A percentile compares a stretch with the other conserved stretches of the same genome.
phyloP scores from a whole-genome alignment of 1,140 invertebrate species.

The Chlorops oryzae region DNA sequence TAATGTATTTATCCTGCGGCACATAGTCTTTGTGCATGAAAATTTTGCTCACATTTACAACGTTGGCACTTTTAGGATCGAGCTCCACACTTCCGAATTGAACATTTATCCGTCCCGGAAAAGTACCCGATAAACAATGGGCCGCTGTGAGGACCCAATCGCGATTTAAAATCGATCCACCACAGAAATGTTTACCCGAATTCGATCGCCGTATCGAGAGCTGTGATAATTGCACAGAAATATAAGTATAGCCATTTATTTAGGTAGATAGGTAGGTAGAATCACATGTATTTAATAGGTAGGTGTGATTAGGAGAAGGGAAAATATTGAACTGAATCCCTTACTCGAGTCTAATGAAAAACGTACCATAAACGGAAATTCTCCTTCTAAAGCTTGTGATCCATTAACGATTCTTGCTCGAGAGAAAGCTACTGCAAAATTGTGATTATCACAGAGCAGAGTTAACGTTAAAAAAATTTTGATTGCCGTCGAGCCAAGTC shows the following conservation, averaged over 20 bases:
- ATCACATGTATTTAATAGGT: too few species aligned
- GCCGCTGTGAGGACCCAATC: constrained; percentile 39
- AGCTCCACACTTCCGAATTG: constrained; percentile 32
- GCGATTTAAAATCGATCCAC: constrained; percentile 35
- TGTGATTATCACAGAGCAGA: too few species aligned
- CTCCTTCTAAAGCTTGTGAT: constrained; percentile 23
- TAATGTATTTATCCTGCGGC: constrained; percentile 25
- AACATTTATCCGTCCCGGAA: constrained; percentile 21
- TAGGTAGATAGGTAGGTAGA: too few species aligned
- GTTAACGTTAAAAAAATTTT: too few species aligned
- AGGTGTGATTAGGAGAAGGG: too few species aligned
- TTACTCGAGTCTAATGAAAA: too few species aligned
- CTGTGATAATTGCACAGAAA: too few species aligned
- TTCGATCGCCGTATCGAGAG: constrained; percentile 31
- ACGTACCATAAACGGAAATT: constrained; percentile 35
- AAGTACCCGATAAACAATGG: constrained; percentile 27
- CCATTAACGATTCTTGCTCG: constrained; percentile 38
- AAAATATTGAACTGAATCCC: too few species aligned
- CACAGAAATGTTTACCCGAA: constrained; percentile 37
- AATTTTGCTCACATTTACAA: constrained; percentile 24
- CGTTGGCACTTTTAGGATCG: constrained; percentile 19
- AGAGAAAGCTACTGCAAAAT: too few species aligned
- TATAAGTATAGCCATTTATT: too few species aligned
- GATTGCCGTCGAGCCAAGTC: too few species aligned
- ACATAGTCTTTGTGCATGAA: constrained; percentile 36